Evolutionary conservation across 2,797 vertebrate species (phyloP).

Genomic region (Chaenodraco wilsoni): DNA sequence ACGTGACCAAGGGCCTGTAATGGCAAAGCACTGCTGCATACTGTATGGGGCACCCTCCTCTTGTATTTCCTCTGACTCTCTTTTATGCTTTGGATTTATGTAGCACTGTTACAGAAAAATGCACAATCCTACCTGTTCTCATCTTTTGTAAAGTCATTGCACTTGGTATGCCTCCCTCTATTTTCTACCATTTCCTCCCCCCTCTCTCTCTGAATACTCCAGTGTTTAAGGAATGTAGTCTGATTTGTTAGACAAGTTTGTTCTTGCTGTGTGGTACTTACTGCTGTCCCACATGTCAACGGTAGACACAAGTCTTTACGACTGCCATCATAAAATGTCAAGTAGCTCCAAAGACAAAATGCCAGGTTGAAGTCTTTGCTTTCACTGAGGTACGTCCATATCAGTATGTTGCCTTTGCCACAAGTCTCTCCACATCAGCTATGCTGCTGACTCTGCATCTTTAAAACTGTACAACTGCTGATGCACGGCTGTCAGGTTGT

Average conservation of each 20-base stretch:
- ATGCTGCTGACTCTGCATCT: constrained; percentile 53
- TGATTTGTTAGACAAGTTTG: constrained; percentile 16
- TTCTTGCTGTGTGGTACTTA: constrained; percentile 4
- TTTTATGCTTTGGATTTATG: constrained; percentile 30
- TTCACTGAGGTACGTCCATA: constrained; percentile 1
- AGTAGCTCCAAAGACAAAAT: not conserved
- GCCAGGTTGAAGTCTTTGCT: not conserved
- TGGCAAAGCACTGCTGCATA: constrained; percentile 39
- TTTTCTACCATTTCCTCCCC: not conserved
- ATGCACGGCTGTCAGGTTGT: constrained; percentile 30
- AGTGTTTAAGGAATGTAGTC: constrained; percentile 28
- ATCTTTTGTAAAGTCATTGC: constrained; percentile 3
- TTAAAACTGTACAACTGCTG: constrained; percentile 39
- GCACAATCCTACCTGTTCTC: constrained; percentile 1
- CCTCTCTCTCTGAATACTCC: not conserved
- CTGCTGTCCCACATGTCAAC: not conserved
- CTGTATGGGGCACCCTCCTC: constrained; percentile 22
- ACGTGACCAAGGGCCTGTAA: constrained; percentile 44
- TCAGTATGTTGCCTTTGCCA: not conserved
- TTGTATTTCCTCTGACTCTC: constrained; percentile 37
- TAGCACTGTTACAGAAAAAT: constrained; percentile 20
- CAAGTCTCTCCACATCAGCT: constrained; percentile 14
- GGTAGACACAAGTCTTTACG: not conserved
- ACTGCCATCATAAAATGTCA: constrained; percentile 23
- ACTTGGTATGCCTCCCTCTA: not conserved